Conservation (phyloP, 2,113 vertebrate genomes). For the Cyphomyrus plagiostoma region DNA sequence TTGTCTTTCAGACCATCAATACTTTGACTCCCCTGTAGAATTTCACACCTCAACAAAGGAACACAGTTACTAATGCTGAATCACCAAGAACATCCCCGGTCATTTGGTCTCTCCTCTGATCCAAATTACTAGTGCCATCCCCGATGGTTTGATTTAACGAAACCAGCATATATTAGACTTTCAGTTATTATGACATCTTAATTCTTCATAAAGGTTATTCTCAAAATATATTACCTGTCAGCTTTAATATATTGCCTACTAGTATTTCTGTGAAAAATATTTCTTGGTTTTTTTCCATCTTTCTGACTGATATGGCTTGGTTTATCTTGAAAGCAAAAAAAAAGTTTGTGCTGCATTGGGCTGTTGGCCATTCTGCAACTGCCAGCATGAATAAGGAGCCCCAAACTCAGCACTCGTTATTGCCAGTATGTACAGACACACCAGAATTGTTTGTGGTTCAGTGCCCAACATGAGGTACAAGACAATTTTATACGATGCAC, state of each 20-base stretch:
- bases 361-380: not conserved
- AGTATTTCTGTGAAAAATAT: not conserved
- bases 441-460: not conserved
- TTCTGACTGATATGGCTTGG: not conserved
- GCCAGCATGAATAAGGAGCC: not conserved
- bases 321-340: not conserved
- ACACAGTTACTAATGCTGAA: not conserved
- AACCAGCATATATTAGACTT: not conserved
- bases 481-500: not conserved
- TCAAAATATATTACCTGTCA: not conserved
- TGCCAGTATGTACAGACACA: not conserved
- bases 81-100: no score
- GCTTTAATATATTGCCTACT: not conserved
- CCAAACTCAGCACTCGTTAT: not conserved
- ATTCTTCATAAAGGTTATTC: not conserved
- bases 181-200: not conserved
- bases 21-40: not conserved
- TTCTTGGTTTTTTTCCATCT: not conserved
- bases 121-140: not conserved
- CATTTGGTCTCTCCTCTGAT: not conserved
- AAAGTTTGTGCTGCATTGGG: not conserved
- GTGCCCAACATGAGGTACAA: not conserved
- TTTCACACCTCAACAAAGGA: not conserved
- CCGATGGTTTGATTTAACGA: not conserved
- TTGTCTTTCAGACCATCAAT: not conserved